Base-by-base conservation (phyloP, 2,888 invertebrate genomes). In the Asteroscopus sphinx region DNA sequence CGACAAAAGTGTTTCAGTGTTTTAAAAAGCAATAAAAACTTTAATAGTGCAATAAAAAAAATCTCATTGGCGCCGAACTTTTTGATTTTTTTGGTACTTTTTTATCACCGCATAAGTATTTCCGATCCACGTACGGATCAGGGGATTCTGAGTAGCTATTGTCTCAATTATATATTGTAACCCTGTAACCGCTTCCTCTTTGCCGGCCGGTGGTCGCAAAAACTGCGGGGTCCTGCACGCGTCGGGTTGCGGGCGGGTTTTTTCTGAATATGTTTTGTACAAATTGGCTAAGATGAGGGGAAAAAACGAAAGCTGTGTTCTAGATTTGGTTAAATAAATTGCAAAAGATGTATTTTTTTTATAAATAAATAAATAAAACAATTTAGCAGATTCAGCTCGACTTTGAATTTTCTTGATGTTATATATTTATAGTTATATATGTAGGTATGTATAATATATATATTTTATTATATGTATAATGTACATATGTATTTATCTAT, bases 181-280 rank as follows among this genome's bases (percentile, higher is more conserved):
- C 13, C 12, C 15, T 32, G 79, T 73, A 71, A 76, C 86, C 83
- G 80, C 83, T 86, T 86, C 86, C 88, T 87, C 85, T 81, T 72
- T 68, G 78, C 76, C 79, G 87, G 78, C 76, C 79, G 87, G 90
- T 90, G 91, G 90, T 89, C 88, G 85, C 82, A 83, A 86, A 87
- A 90, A 85, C 68, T 58, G 5, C 16, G 65, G 60, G 56, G 55
- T 54, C 48, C 32, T 73, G 66, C 77, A 76, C 73, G 76, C 79
- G 75, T 61, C 51, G 53, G 49, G 45, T 41, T 60, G 47, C 39
- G 42, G 49, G 47, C 63, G 61, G 62, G 49, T 69, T 68, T 73
- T 71, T 54, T 35, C 25, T 61, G 41, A 55, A 60, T 65, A 63
- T 61, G 40, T 67, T 58, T 68, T 68, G 54, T 36, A 35, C 30